These are phyloP conservation scores for Drosophila siamana DNA, from an alignment of 2,888 invertebrate species.

Conservation along the genomic window DNA sequence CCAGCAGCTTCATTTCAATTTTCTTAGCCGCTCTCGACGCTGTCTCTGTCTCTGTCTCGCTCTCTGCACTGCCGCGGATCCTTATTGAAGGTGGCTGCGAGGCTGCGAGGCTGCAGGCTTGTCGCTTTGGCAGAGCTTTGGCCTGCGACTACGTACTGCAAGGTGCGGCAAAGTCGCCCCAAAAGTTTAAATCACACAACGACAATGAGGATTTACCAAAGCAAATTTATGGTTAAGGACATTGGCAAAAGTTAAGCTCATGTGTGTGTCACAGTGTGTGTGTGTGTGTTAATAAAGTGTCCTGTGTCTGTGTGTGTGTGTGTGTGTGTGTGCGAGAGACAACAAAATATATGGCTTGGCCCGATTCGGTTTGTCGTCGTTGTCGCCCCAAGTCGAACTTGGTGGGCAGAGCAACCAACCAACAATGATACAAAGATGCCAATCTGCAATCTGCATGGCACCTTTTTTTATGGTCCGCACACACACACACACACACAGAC, in stretches of 20 bases:
- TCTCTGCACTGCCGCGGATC: slow-evolving; percentile 36
- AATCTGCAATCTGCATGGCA: slow-evolving; percentile 85
- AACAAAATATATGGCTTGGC: slow-evolving; percentile 59
- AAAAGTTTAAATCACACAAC: slow-evolving; percentile 85
- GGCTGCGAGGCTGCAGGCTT: slow-evolving; percentile 30
- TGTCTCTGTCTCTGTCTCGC: slow-evolving; percentile 1
- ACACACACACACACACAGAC: too few relatives aligned
- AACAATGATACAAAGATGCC: slow-evolving; percentile 74
- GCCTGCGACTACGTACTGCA: slow-evolving; percentile 5
- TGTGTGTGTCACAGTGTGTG: slow-evolving; percentile 24
- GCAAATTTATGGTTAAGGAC: slow-evolving; percentile 83
- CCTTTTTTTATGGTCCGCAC: slow-evolving; percentile 72
- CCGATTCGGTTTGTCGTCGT: slow-evolving; percentile 11
- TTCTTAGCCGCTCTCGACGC: slow-evolving; percentile 56
- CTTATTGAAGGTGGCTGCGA: slow-evolving; percentile 38
- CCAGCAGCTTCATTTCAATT: slow-evolving; percentile 71
- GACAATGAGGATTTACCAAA: slow-evolving; percentile 83
- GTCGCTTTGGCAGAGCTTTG: slow-evolving; percentile 49
- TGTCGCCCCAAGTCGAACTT: slow-evolving; percentile 1
- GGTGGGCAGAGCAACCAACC: slow-evolving; percentile 32
- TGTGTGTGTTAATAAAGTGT: slow-evolving; percentile 55
- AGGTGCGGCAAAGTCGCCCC: slow-evolving; percentile 48
- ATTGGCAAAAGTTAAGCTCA: slow-evolving; percentile 74
- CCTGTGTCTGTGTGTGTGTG: slow-evolving; percentile 42
- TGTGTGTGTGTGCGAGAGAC: slow-evolving; percentile 40